Conservation (phyloP, 2,888 invertebrate species). For the Andrena praecox region DNA sequence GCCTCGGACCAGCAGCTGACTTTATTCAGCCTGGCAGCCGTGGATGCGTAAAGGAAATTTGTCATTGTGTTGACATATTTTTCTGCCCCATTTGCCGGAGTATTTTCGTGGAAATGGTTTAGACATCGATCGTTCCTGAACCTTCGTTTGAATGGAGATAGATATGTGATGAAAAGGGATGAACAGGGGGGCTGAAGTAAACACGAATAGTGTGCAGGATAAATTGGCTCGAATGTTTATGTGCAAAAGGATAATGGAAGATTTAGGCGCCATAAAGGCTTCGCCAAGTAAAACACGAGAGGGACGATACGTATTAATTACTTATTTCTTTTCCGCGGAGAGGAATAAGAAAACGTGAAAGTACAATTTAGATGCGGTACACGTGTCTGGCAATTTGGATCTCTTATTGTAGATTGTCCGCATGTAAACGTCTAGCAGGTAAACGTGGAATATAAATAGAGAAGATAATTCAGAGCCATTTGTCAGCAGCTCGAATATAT, state of each 20-base stretch:
- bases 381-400: constrained; percentile 46
- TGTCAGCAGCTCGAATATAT: constrained; percentile 52
- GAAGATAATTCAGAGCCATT: constrained; percentile 30
- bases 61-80: too few species aligned
- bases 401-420: constrained; percentile 45
- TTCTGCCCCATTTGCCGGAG: too few species aligned
- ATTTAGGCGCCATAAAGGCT: not conserved
- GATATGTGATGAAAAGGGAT: not conserved
- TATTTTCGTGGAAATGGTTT: not conserved
- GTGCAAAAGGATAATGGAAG: not conserved
- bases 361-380: constrained; percentile 38
- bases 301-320: not conserved
- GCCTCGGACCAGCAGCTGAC: too few species aligned
- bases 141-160: not conserved
- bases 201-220: not conserved
- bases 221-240: not conserved
- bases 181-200: not conserved
- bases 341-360: not conserved
- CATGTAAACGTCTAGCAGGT: constrained; percentile 39
- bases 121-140: not conserved
- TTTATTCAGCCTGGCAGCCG: not conserved
- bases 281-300: not conserved
- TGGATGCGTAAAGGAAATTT: not conserved
- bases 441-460: constrained; percentile 57
- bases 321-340: not conserved